Evolutionary conservation across 2,797 vertebrate species (phyloP).

Genomic region (Vultur gryphus): DNA sequence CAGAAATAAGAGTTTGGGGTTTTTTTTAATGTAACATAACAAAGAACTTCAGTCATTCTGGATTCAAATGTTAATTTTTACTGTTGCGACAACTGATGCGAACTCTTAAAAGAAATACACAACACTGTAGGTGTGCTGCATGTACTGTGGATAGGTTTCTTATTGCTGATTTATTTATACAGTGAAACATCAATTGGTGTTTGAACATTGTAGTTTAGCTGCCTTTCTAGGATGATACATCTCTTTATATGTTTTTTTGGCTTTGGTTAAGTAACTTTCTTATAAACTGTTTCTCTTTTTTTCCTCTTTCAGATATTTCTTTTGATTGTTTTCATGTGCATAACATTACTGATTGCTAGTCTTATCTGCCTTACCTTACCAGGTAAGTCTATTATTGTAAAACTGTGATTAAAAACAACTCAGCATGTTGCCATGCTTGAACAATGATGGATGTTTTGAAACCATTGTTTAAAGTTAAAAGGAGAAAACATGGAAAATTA

Average conservation of each 20-base stretch:
- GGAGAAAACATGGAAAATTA: not conserved
- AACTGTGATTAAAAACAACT: not conserved
- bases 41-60: not conserved
- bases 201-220: not conserved
- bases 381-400: constrained; percentile 74
- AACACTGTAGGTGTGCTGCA: not conserved
- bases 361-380: constrained; percentile 93
- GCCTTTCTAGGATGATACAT: not conserved
- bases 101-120: not conserved
- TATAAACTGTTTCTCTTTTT: not conserved
- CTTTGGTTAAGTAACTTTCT: not conserved
- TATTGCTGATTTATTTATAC: not conserved
- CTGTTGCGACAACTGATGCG: not conserved
- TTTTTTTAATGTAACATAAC: not conserved
- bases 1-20: not conserved
- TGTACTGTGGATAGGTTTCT: not conserved
- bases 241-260: not conserved
- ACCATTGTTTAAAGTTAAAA: not conserved
- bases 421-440: not conserved
- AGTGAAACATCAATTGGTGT: not conserved
- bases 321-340: constrained; percentile 93
- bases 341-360: constrained; percentile 91
- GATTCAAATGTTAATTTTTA: not conserved
- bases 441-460: not conserved
- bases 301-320: constrained; percentile 84